These are phyloP conservation scores for Trachelus stipa DNA, from an alignment of 2,888 invertebrate genomes.

Conservation along the genomic window DNA sequence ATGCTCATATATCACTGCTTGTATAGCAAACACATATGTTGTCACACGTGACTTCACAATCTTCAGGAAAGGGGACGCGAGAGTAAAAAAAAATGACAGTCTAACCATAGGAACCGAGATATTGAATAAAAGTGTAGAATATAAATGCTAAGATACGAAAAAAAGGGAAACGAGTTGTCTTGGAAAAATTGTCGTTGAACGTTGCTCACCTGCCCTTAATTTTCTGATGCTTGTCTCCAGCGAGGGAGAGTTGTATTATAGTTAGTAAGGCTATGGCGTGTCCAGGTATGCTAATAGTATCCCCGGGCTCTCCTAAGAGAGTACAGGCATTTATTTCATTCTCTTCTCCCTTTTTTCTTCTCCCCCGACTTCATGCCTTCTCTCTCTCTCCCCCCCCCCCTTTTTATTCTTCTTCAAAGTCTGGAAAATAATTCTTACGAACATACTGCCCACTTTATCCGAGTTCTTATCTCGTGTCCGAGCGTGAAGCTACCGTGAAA, in stretches of 20 bases:
- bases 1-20: not conserved
- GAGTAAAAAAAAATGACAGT: constrained; percentile 15
- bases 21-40: not conserved
- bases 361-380: not conserved
- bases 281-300: constrained; percentile 48
- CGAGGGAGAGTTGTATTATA: not conserved
- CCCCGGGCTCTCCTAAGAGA: constrained; percentile 15
- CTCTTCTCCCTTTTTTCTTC: constrained; percentile 17
- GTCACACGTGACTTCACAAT: not conserved
- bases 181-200: not conserved
- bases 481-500: constrained; percentile 18
- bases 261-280: constrained; percentile 36
- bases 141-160: not conserved
- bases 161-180: not conserved
- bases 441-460: constrained; percentile 14
- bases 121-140: not conserved
- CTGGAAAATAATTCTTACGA: constrained; percentile 28
- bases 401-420: constrained; percentile 15
- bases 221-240: constrained; percentile 51
- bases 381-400: not conserved
- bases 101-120: not conserved
- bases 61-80: not conserved
- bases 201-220: constrained; percentile 49
- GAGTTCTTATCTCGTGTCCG: not conserved
- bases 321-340: not conserved